Conservation (phyloP, 2,113 vertebrate species). For the Oreotrochilus melanogaster region DNA sequence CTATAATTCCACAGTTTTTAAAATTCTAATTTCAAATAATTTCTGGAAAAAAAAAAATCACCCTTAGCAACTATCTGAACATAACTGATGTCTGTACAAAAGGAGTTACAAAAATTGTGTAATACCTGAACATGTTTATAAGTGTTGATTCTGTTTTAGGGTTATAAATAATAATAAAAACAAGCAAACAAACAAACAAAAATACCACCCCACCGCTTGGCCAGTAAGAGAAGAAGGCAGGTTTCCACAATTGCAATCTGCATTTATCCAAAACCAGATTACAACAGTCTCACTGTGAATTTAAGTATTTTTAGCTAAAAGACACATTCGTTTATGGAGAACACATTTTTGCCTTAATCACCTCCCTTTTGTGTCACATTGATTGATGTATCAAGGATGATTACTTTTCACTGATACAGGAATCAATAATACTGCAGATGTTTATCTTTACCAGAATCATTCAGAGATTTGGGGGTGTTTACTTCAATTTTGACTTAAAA, state of each 20-base stretch:
- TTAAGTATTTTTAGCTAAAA: background rate
- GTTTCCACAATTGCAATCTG: background rate
- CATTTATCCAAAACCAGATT: background rate
- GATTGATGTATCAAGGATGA: background rate
- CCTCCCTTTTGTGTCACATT: background rate
- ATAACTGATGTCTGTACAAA: background rate
- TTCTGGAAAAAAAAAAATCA: slow-evolving; percentile 11
- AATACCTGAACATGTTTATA: background rate
- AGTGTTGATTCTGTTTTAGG: background rate
- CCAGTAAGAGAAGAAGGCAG: background rate
- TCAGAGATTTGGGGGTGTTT: background rate
- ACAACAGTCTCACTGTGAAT: background rate
- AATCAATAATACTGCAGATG: background rate
- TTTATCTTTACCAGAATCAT: too few relatives aligned
- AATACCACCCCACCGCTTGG: background rate
- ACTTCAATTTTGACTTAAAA: background rate
- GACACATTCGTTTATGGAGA: background rate
- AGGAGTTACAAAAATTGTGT: background rate
- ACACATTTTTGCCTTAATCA: slow-evolving; percentile 7
- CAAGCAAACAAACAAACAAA: too few relatives aligned
- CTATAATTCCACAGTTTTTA: background rate
- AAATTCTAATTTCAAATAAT: background rate
- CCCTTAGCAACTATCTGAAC: background rate
- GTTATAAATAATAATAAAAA: background rate
- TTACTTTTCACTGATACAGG: slow-evolving; percentile 34